phyloP scores from a whole-genome alignment of 2,113 vertebrate species.

The Morone saxatilis region DNA sequence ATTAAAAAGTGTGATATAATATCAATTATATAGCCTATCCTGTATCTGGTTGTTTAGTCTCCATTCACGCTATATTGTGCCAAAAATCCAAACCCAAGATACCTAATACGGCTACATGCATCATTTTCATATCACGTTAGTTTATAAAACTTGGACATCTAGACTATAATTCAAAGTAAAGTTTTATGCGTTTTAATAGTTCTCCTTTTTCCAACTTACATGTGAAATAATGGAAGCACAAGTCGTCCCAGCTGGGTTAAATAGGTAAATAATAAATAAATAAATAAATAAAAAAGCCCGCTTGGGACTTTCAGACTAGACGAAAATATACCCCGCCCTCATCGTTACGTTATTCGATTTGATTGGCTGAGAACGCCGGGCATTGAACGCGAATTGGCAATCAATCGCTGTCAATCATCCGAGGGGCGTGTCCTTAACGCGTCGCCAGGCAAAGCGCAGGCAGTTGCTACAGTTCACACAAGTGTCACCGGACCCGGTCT shows the following conservation, averaged over 20 bases:
- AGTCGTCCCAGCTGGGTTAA: background rate
- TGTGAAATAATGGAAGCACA: background rate
- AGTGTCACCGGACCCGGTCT: constrained; percentile 52
- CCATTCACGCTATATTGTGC: background rate
- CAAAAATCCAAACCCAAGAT: background rate
- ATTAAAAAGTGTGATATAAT: background rate
- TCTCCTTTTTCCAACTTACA: background rate
- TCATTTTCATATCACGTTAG: background rate
- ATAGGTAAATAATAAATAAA: background rate
- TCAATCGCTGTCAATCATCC: constrained; percentile 46
- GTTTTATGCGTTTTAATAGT: background rate
- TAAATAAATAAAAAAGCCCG: constrained; percentile 48
- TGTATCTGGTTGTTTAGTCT: background rate
- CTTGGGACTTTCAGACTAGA: constrained; percentile 28
- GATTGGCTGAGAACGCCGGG: constrained; percentile 51
- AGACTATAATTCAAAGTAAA: background rate
- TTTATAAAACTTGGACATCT: background rate
- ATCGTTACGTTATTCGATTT: background rate
- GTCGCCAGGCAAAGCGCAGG: constrained; percentile 35
- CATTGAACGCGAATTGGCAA: constrained; percentile 45
- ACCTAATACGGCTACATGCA: background rate
- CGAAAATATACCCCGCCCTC: constrained; percentile 28
- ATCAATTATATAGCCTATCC: background rate
- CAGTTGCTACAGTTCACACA: constrained; percentile 27
- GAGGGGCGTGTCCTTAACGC: constrained; percentile 47